phyloP scores from a whole-genome alignment of 2,113 vertebrate genomes.

The Thymallus thymallus region DNA sequence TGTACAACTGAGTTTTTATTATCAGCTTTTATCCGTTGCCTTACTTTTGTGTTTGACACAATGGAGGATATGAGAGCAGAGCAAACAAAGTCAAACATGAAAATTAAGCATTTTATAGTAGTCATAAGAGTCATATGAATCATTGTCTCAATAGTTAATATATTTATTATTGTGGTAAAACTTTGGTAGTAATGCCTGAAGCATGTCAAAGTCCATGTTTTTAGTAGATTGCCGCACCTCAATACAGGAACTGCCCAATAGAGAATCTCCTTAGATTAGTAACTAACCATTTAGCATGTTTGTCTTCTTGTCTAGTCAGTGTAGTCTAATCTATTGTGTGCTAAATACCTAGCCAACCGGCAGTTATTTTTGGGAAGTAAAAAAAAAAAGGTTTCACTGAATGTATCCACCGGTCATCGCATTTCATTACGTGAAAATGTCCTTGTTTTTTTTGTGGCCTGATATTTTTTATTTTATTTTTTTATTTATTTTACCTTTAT shows the following conservation, averaged over 20 bases:
- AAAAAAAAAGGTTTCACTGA: conserved; percentile 18
- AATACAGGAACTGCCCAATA: conserved; percentile 13
- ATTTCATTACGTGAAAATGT: conserved; percentile 64
- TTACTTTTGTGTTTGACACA: conserved; percentile 33
- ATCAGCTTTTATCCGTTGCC: no score
- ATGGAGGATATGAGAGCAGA: conserved; percentile 35
- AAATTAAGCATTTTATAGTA: conserved; percentile 22
- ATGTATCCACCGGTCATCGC: conserved; percentile 44
- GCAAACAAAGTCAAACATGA: conserved; percentile 13
- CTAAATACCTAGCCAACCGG: no score
- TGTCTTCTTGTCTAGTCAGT: no score
- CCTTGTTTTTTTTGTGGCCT: conserved; percentile 70
- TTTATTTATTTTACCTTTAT: no score
- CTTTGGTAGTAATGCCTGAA: conserved; percentile 25
- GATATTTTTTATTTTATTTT: no score
- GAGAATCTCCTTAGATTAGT: not conserved
- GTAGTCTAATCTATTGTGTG: no score
- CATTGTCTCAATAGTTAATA: not conserved
- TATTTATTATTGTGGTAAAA: conserved; percentile 18
- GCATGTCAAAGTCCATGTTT: conserved; percentile 27
- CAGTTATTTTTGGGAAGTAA: conserved; percentile 5
- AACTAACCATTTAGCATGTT: no score
- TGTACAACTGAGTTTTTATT: no score
- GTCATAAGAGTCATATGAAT: not conserved
- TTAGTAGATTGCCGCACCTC: conserved; percentile 4